Conservation (phyloP, 2,888 invertebrate species). For the Iselma pallidipennis region DNA sequence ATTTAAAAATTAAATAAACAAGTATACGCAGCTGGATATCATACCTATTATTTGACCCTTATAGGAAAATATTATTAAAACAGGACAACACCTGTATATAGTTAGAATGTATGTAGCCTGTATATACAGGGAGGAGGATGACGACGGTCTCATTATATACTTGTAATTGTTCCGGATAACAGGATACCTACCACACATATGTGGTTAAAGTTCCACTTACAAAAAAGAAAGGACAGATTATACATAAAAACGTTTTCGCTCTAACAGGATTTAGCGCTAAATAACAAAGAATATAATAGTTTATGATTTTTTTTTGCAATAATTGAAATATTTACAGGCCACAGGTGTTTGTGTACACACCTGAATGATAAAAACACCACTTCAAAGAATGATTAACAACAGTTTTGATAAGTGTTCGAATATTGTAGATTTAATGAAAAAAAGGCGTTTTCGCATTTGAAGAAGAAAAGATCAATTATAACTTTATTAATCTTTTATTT, state of each 20-base stretch:
- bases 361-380: conserved; percentile 14
- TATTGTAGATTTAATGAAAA: not conserved
- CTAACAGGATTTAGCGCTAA: too few relatives aligned
- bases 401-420: not conserved
- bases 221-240: too few relatives aligned
- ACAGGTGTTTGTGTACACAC: conserved; percentile 26
- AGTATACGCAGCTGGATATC: conserved; percentile 49
- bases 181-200: too few relatives aligned
- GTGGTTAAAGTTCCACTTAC: too few relatives aligned
- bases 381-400: conserved; percentile 11
- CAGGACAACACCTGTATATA: conserved; percentile 21
- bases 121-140: not conserved
- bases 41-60: conserved; percentile 42
- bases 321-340: conserved; percentile 10
- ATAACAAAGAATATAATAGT: too few relatives aligned
- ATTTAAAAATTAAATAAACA: conserved; percentile 50
- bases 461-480: too few relatives aligned
- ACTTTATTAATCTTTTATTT: too few relatives aligned
- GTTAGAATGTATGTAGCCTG: not conserved
- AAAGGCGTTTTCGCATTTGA: too few relatives aligned
- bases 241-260: too few relatives aligned
- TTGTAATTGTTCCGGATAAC: not conserved
- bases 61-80: conserved; percentile 42
- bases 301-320: not conserved
- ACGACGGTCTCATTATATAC: not conserved